These are phyloP conservation scores for Cyanocitta stelleri DNA, from an alignment of 2,113 vertebrate genomes.

Conservation along the genomic window DNA sequence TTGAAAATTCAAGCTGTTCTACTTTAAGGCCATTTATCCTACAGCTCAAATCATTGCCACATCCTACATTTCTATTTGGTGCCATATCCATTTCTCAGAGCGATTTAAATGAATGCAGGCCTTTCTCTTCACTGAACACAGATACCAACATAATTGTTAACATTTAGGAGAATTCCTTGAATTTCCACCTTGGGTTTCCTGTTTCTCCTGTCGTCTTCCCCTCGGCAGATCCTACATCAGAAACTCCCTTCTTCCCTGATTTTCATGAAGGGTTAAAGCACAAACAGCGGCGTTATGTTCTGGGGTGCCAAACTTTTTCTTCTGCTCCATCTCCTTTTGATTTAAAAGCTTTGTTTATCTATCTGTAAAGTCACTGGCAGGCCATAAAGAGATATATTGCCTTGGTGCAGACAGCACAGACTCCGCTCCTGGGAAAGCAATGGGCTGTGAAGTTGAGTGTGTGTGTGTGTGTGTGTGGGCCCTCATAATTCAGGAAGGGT, in stretches of 20 bases:
- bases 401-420: slow-evolving; percentile 58
- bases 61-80: neutral
- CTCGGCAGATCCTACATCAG: neutral
- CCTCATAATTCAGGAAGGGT: slow-evolving; percentile 47
- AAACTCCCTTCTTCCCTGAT: neutral
- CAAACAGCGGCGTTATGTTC: neutral
- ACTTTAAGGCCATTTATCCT: neutral
- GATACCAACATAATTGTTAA: neutral
- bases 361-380: slow-evolving; percentile 58
- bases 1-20: neutral
- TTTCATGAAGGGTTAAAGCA: slow-evolving; percentile 40
- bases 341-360: slow-evolving; percentile 68
- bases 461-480: slow-evolving; percentile 64
- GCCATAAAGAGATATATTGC: slow-evolving; percentile 63
- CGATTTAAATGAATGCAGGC: neutral
- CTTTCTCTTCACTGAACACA: neutral
- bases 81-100: neutral
- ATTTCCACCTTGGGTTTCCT: neutral
- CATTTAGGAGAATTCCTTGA: neutral
- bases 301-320: slow-evolving; percentile 39
- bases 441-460: slow-evolving; percentile 53
- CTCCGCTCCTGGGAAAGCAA: slow-evolving; percentile 36
- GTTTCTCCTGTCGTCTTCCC: neutral
- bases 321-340: slow-evolving; percentile 38
- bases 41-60: neutral